Base-by-base conservation (phyloP, 2,888 invertebrate species). In the Formica aserva region DNA sequence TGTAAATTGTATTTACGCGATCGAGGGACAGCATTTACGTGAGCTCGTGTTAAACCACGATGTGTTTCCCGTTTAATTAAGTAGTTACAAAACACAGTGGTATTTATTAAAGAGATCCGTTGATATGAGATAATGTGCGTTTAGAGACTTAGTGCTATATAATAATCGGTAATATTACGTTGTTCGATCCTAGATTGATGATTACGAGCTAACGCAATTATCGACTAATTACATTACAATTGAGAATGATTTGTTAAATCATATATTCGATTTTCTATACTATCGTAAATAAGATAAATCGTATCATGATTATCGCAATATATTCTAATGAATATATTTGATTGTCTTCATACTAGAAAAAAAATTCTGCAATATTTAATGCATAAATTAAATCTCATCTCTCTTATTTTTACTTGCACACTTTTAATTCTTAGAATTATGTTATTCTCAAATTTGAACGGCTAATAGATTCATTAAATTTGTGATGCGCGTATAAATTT, bases 131-230 rank as follows among this genome's bases (percentile, higher is more conserved):
- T 71, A 72, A 80, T 72, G 48, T 26, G 13, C 60, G 26, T 60
- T 45, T 72, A 60, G 72, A 13, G 8, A 52, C n/a, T 52, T 72
- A 60, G 48, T 72, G 72, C 11, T 71, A 45, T 60, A 78, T 35
- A 38, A 60, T 62, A 72, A 80, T 72, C 78, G 78, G 35, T 80
- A 72, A 72, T 80, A 41, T 80, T 57, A 80, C 35, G 48, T 80
- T 71, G 41, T 48, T 41, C 45, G 78, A 60, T 72, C 60, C 60
- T 60, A 48, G 35, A 80, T 52, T 48, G 60, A 13, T 60, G 78
- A 80, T 80, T 72, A 62, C 60, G 13, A 45, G 60, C n/a, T 26
- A 60, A 57, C 45, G 29, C 78, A 80, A 80, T 80, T 80, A 80
- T 72, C 74, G 60, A 57, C 60, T 60, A 60, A 78, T 29, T 71